phyloP scores from a whole-genome alignment of 2,113 vertebrate genomes.

The Sprattus sprattus region DNA sequence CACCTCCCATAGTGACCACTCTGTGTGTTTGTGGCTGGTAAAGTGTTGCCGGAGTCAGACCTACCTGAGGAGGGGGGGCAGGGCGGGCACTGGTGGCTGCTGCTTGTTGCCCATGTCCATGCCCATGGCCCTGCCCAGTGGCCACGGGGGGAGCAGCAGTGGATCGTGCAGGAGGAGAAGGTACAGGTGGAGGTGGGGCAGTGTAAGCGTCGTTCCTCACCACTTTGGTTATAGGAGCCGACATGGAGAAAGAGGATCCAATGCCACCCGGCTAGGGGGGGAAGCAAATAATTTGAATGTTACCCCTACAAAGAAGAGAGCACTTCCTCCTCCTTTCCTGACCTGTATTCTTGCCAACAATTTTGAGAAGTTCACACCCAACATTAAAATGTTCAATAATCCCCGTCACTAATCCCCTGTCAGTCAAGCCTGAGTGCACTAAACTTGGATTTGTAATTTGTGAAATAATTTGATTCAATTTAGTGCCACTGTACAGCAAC shows the following conservation, averaged over 20 bases:
- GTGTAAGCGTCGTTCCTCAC: constrained; percentile 94
- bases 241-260: constrained; percentile 78
- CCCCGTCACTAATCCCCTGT: too few relatives aligned
- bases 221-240: constrained; percentile 91
- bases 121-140: constrained; percentile 50
- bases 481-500: too few relatives aligned
- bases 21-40: too few relatives aligned
- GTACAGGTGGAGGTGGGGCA: constrained; percentile 72
- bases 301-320: too few relatives aligned
- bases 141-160: constrained; percentile 60
- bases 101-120: constrained; percentile 61
- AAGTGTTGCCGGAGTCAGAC: neutral
- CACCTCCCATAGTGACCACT: too few relatives aligned
- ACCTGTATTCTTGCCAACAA: too few relatives aligned
- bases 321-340: too few relatives aligned
- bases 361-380: too few relatives aligned
- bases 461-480: too few relatives aligned
- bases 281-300: neutral
- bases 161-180: constrained; percentile 53
- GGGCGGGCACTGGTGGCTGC: constrained; percentile 50
- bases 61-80: constrained; percentile 71
- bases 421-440: too few relatives aligned
- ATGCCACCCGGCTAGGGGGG: constrained; percentile 69
- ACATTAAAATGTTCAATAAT: too few relatives aligned
- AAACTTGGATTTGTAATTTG: too few relatives aligned